phyloP scores from a whole-genome alignment of 2,888 invertebrate species.

The Selenia dentaria region DNA sequence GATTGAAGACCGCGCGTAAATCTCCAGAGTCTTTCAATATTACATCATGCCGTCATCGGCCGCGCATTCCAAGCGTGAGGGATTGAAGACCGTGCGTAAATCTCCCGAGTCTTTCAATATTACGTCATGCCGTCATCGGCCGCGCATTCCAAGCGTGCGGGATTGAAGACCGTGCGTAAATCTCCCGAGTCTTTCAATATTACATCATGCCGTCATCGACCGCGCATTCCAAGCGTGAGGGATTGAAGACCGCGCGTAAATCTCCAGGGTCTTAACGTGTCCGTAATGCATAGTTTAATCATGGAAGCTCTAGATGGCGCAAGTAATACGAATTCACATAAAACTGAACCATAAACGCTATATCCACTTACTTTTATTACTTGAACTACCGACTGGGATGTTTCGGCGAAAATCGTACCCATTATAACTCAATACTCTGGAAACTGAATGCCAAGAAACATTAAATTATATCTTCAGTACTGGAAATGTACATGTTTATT shows the following conservation, averaged over 20 bases:
- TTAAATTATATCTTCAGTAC: conserved; percentile 10
- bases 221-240: no score
- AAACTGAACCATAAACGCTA: conserved; percentile 64
- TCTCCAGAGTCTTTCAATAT: conserved; percentile 36
- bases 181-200: no score
- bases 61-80: no score
- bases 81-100: no score
- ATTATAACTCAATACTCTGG: conserved; percentile 51
- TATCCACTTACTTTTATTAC: conserved; percentile 72
- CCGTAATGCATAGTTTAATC: conserved; percentile 61
- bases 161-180: no score
- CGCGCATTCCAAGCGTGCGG: no score
- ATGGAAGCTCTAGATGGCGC: conserved; percentile 40
- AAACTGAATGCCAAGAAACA: conserved; percentile 14
- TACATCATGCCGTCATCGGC: no score
- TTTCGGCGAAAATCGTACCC: conserved; percentile 36
- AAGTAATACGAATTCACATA: conserved; percentile 60
- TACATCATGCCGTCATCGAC: no score
- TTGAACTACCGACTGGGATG: conserved; percentile 49
- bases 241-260: background rate
- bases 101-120: no score
- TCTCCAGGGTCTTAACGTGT: conserved; percentile 41
- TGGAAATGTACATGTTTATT: conserved; percentile 8
- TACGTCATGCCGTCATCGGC: no score
- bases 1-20: background rate